These are phyloP conservation scores for Hephaestus fuliginosus DNA, from an alignment of 2,797 vertebrate species.

Conservation along the genomic window DNA sequence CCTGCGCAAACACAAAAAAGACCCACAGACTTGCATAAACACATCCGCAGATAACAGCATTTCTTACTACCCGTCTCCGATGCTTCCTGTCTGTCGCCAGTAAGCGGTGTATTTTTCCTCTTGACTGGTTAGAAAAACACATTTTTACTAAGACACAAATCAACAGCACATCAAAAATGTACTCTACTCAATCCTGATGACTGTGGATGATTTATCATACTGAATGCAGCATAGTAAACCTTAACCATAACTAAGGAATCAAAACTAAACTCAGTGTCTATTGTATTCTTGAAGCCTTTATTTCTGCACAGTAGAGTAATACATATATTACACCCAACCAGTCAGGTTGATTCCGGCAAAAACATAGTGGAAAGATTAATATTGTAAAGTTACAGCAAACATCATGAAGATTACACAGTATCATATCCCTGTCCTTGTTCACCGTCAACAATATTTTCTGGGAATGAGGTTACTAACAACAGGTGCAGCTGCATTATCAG, in stretches of 20 bases:
- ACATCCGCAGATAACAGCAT: constrained; percentile 32
- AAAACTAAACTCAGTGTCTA: neutral
- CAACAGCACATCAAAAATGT: too few species aligned
- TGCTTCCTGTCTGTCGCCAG: constrained; percentile 74
- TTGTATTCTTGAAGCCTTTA: neutral
- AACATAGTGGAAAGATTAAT: neutral
- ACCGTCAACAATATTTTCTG: constrained; percentile 51
- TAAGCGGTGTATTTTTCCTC: constrained; percentile 52
- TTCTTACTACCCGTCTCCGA: constrained; percentile 39
- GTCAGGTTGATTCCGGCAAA: constrained; percentile 1
- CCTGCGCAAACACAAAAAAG: constrained; percentile 10
- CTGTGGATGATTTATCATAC: constrained; percentile 6
- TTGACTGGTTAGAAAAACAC: constrained; percentile 48
- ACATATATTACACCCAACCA: neutral
- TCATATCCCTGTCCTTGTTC: constrained; percentile 53
- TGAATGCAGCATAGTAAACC: constrained; percentile 12
- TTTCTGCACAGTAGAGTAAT: neutral
- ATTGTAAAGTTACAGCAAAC: constrained; percentile 20
- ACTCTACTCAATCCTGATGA: too few species aligned
- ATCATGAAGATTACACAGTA: constrained; percentile 36
- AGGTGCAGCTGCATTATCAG: constrained; percentile 66
- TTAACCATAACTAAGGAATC: neutral
- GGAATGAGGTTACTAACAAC: constrained; percentile 74
- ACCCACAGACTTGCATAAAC: constrained; percentile 27
- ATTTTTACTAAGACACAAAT: constrained; percentile 8